Evolutionary conservation across 2,888 invertebrate species (phyloP), one percentile per base, ranked within the genome.

Genomic region (Hypomecis atomaria): DNA sequence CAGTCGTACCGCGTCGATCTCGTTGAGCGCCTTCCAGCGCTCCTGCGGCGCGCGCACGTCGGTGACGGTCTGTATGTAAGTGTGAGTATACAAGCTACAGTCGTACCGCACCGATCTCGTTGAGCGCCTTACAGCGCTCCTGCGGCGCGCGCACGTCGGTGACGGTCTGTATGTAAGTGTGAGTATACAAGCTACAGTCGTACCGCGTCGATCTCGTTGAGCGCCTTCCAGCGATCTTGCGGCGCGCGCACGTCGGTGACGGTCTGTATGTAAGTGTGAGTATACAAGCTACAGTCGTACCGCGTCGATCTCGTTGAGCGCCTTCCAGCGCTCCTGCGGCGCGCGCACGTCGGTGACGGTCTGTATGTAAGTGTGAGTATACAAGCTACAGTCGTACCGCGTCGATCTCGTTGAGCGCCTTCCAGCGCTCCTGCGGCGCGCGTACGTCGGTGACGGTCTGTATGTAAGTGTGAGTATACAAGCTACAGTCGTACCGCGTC

Each of bases 321-420:
- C 99, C 92, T 99, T 99, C 99, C 99, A 99, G 83, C 99, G 94
- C 88, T 99, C 99, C 85, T 99, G 98, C 0, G 99, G 99, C 3
- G 98, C 98, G 58, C 96, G 95, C 9, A 99, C 96, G 72, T 95
- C 96, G 48, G 95, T 94, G 0, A 98, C 98, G 0, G 99, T 99
- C 89, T n/a, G n/a, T n/a, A n/a, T n/a, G n/a, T n/a, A n/a, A n/a
- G n/a, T n/a, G n/a, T n/a, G n/a, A n/a, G n/a, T n/a, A n/a, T n/a
- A n/a, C n/a, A n/a, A n/a, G n/a, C n/a, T n/a, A n/a, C n/a, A n/a
- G 11, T 44, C 94, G 89, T 77, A 96, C 97, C 70, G 99, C 99
- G 89, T 99, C 99, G 74, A 99, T 99, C 93, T 99, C 99, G 86
- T 99, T 99, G 38, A 99, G 94, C 8, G 99, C 99, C 92, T 99